Conservation (phyloP, 2,797 vertebrate genomes). For the Varecia variegata region DNA sequence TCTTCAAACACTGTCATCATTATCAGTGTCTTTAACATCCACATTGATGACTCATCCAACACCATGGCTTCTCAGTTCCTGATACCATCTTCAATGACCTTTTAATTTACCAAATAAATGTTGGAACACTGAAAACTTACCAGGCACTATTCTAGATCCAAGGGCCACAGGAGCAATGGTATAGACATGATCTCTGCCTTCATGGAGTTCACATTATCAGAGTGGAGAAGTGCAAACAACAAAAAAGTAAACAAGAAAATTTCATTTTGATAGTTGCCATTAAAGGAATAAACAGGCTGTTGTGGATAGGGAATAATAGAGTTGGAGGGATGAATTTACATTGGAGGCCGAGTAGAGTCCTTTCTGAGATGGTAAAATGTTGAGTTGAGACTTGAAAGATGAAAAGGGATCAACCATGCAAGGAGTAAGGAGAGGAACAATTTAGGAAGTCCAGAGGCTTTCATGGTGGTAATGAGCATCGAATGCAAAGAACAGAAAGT, state of each 20-base stretch:
- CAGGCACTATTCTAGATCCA: not conserved
- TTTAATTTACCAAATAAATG: slow-evolving; percentile 1
- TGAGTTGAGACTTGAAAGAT: slow-evolving; percentile 2
- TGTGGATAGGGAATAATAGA: not conserved
- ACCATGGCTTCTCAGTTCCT: not conserved
- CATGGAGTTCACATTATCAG: not conserved
- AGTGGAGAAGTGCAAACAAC: not conserved
- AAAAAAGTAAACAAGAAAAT: not conserved
- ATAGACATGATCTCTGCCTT: not conserved
- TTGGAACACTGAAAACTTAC: not conserved
- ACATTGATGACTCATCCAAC: not conserved
- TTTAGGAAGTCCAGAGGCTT: not conserved
- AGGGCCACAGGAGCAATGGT: not conserved
- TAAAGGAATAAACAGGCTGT: not conserved
- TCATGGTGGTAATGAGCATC: not conserved
- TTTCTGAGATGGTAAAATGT: not conserved
- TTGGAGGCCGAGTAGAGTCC: not conserved
- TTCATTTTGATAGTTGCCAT: not conserved
- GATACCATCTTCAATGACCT: not conserved
- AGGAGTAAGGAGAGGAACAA: not conserved
- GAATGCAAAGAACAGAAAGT: not conserved
- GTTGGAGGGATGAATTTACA: not conserved
- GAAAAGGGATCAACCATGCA: not conserved
- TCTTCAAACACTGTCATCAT: not conserved
- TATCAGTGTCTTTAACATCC: not conserved